Evolutionary conservation across 2,888 invertebrate genomes (phyloP).

Genomic region (Tinea trinotella): DNA sequence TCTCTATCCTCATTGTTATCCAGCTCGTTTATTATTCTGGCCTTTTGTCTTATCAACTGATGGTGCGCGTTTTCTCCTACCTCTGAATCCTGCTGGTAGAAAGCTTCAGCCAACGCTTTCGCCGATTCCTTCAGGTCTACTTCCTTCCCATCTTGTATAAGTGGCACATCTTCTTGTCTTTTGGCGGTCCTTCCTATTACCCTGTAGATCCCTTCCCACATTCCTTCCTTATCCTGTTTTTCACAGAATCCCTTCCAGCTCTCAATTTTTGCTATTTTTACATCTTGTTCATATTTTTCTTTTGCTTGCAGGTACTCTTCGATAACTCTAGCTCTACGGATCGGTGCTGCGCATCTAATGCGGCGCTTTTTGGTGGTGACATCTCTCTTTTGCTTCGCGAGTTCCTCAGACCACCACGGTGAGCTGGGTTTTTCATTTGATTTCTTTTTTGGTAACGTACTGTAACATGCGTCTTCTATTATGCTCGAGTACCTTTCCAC

Average conservation of each 20-base stretch:
- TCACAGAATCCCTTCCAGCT: no score
- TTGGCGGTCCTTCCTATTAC: not conserved
- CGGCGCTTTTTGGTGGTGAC: conserved; percentile 19
- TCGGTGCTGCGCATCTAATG: not conserved
- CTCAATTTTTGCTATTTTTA: no score
- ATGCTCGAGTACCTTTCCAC: not conserved
- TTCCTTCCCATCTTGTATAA: not conserved
- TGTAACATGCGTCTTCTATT: not conserved
- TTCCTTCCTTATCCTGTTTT: not conserved
- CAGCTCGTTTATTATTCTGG: not conserved
- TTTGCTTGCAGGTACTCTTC: conserved; percentile 1
- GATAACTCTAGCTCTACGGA: not conserved
- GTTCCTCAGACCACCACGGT: conserved; percentile 24
- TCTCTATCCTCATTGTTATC: not conserved
- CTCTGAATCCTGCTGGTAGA: not conserved
- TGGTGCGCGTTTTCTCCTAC: not conserved
- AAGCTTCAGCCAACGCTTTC: not conserved
- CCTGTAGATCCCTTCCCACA: conserved; percentile 6
- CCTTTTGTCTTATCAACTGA: not conserved
- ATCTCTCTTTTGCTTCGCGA: conserved; percentile 19
- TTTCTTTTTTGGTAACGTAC: not conserved
- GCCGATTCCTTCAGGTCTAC: not conserved
- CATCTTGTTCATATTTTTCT: not conserved
- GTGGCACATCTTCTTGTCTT: not conserved
- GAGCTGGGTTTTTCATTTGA: not conserved